These are phyloP conservation scores for Bilobella aurantiaca DNA, from an alignment of 1,140 invertebrate species.

Conservation along the genomic window DNA sequence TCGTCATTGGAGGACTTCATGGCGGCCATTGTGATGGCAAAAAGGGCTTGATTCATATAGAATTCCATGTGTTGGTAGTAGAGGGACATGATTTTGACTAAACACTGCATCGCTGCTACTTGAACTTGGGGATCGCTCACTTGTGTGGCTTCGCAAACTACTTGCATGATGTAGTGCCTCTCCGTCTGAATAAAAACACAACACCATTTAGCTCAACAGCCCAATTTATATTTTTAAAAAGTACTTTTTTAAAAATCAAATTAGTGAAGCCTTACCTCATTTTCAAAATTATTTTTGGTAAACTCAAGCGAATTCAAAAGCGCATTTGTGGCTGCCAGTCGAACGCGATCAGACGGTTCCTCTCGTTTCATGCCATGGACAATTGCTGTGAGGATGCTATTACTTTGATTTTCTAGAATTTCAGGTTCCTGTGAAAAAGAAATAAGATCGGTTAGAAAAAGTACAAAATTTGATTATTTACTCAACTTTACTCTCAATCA, in stretches of 20 bases:
- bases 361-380: conserved; percentile 92
- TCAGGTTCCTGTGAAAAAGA: conserved; percentile 59
- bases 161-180: conserved; percentile 99
- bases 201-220: too few relatives aligned
- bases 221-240: too few relatives aligned
- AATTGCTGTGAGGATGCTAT: conserved; percentile 95
- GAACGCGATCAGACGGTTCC: conserved; percentile 69
- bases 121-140: conserved; percentile 74
- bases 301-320: conserved; percentile 98
- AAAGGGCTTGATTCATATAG: conserved; percentile 96
- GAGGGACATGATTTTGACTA: conserved; percentile 97
- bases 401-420: conserved; percentile 79
- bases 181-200: conserved; percentile 53
- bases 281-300: conserved; percentile 96
- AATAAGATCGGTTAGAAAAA: background rate
- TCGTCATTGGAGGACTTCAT: conserved; percentile 97
- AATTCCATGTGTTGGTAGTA: conserved; percentile 99
- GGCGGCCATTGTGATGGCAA: conserved; percentile 95
- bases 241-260: too few relatives aligned
- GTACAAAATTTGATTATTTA: background rate
- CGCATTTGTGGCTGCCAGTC: conserved; percentile 90
- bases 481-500: background rate
- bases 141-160: conserved; percentile 86
- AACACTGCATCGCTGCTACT: conserved; percentile 92
- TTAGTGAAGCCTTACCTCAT: conserved; percentile 62